Conservation (phyloP, 1,140 invertebrate species). For the Heliconius melpomene region DNA sequence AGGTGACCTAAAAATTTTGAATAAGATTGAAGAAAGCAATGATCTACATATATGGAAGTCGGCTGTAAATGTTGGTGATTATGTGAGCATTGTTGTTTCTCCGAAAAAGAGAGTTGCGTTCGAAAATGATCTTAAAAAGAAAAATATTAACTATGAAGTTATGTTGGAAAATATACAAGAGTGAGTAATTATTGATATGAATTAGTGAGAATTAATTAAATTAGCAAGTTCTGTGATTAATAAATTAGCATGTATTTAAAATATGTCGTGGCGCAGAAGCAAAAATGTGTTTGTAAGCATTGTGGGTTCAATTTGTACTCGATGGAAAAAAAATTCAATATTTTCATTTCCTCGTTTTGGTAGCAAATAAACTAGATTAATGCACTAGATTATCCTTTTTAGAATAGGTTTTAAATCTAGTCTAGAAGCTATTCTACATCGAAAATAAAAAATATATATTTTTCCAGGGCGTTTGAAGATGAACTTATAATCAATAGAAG, state of each 20-base stretch:
- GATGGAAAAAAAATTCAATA: too few relatives aligned
- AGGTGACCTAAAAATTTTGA: conserved; percentile 55
- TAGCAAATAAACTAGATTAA: too few relatives aligned
- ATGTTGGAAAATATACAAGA: conserved; percentile 64
- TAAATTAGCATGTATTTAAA: too few relatives aligned
- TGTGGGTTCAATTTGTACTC: too few relatives aligned
- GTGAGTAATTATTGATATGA: conserved; percentile 51
- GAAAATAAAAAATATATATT: not conserved
- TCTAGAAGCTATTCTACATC: not conserved
- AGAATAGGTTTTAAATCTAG: not conserved
- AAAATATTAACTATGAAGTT: conserved; percentile 53
- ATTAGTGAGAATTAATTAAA: too few relatives aligned
- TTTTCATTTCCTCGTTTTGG: too few relatives aligned
- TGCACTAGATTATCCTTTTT: too few relatives aligned
- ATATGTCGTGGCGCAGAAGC: too few relatives aligned
- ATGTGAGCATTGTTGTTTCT: conserved; percentile 60
- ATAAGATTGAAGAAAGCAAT: conserved; percentile 46
- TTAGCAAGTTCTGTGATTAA: too few relatives aligned
- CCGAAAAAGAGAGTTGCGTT: conserved; percentile 53
- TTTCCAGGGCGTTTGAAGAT: conserved; percentile 63
- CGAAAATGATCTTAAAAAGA: conserved; percentile 51
- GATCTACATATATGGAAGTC: conserved; percentile 62
- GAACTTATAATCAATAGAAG: conserved; percentile 54
- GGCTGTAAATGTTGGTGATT: conserved; percentile 50
- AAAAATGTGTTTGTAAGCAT: too few relatives aligned